phyloP scores from a whole-genome alignment of 2,797 vertebrate genomes.

The Delichon dasypus region DNA sequence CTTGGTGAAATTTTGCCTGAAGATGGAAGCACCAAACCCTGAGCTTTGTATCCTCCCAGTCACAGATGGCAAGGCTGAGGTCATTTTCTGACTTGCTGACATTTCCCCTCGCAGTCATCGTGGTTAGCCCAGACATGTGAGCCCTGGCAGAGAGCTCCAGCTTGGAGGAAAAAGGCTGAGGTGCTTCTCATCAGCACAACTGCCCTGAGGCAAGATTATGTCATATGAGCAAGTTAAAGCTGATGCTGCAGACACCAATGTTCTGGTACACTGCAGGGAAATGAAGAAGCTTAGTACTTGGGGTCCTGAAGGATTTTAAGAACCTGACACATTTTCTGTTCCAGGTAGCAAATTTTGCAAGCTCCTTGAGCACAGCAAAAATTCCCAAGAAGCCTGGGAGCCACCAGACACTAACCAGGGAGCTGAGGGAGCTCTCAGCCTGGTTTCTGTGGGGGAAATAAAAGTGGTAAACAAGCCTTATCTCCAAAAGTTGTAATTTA shows the following conservation, averaged over 20 bases:
- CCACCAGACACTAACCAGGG: neutral
- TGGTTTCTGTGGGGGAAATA: neutral
- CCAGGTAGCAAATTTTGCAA: neutral
- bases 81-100: neutral
- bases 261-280: neutral
- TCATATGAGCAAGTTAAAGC: neutral
- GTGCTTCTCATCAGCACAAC: neutral
- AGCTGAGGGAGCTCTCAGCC: neutral
- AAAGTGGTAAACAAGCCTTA: neutral
- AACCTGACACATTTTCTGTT: neutral
- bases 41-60: neutral
- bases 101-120: neutral
- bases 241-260: neutral
- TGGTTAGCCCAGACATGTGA: neutral
- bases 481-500: neutral
- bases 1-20: too few relatives aligned
- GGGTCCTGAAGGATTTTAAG: neutral
- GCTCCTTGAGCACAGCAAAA: neutral
- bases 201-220: neutral
- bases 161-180: neutral
- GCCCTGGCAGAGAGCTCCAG: neutral
- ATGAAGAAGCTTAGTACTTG: neutral
- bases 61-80: neutral
- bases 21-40: neutral
- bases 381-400: neutral